phyloP scores from a whole-genome alignment of 2,113 vertebrate genomes.

The Malurus elegans region DNA sequence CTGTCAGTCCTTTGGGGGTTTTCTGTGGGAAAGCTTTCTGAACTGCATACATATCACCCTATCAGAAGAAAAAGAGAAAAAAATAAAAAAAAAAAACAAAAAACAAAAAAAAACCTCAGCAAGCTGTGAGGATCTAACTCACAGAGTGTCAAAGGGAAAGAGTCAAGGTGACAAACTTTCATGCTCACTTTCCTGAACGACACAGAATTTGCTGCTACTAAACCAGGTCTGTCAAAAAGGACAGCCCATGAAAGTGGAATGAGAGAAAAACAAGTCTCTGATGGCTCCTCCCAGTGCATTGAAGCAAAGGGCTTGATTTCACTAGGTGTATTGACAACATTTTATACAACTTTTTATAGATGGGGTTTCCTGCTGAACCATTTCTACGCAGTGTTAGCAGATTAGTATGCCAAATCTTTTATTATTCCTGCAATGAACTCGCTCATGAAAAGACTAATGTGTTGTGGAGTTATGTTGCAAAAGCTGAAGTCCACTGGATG shows the following conservation, averaged over 20 bases:
- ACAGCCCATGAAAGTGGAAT: neutral
- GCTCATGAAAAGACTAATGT: neutral
- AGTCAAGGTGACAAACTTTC: neutral
- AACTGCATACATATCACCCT: slow-evolving; percentile 11
- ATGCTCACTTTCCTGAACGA: slow-evolving; percentile 1
- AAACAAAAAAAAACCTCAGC: neutral
- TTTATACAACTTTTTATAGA: neutral
- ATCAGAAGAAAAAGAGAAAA: neutral
- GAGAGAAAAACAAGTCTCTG: neutral
- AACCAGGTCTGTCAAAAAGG: neutral
- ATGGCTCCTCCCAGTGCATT: neutral
- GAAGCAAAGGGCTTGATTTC: neutral
- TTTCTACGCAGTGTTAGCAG: neutral
- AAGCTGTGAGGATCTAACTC: neutral
- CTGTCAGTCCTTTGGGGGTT: neutral
- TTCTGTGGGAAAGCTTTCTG: slow-evolving; percentile 33
- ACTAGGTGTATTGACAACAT: neutral
- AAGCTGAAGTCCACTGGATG: neutral
- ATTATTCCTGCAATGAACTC: neutral
- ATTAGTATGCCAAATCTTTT: neutral
- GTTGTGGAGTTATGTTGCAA: neutral
- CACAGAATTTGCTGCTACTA: slow-evolving; percentile 28
- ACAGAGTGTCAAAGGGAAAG: slow-evolving; percentile 25
- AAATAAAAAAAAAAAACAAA: neutral
- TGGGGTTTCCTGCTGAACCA: neutral